A percentile compares a stretch with the other conserved stretches of the same genome.
Evolutionary conservation across 2,888 invertebrate genomes (phyloP).

Genomic region (Anorthoa munda): DNA sequence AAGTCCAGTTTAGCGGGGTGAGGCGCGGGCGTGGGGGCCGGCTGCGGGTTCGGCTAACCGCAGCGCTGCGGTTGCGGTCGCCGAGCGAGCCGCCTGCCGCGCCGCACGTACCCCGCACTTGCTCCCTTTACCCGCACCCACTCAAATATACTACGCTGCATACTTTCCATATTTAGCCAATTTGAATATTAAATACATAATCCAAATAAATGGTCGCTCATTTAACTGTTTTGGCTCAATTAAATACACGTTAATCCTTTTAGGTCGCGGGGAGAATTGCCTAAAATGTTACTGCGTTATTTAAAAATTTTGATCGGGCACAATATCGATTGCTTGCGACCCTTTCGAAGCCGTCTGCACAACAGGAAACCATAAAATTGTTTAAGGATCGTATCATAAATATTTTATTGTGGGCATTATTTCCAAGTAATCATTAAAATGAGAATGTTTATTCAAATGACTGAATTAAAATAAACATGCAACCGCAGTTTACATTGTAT

Average conservation of each 20-base stretch:
- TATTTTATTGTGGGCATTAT: constrained; percentile 57
- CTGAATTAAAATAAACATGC: constrained; percentile 45
- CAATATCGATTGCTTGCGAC: constrained; percentile 36
- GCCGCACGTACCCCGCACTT: constrained; percentile 74
- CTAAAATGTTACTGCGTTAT: constrained; percentile 20
- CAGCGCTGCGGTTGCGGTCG: constrained; percentile 75
- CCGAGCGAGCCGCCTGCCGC: constrained; percentile 73
- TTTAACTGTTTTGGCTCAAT: constrained; percentile 45
- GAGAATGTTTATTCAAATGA: constrained; percentile 53
- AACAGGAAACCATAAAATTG: constrained; percentile 57
- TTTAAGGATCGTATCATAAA: constrained; percentile 54
- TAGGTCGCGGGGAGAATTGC: constrained; percentile 6
- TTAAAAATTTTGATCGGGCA: constrained; percentile 15
- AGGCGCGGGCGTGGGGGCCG: constrained; percentile 45
- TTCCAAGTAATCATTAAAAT: constrained; percentile 57
- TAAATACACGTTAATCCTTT: constrained; percentile 53
- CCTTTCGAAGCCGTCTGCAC: constrained; percentile 3
- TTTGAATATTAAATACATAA: constrained; percentile 39
- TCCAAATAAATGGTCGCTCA: constrained; percentile 32
- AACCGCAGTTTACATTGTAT: constrained; percentile 32
- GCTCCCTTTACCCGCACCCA: constrained; percentile 69
- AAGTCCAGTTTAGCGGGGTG: constrained; percentile 74
- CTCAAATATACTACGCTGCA: constrained; percentile 73
- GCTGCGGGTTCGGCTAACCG: constrained; percentile 64
- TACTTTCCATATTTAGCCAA: constrained; percentile 53